Conservation (phyloP, 1,140 invertebrate genomes). For the Laupala kohalensis region DNA sequence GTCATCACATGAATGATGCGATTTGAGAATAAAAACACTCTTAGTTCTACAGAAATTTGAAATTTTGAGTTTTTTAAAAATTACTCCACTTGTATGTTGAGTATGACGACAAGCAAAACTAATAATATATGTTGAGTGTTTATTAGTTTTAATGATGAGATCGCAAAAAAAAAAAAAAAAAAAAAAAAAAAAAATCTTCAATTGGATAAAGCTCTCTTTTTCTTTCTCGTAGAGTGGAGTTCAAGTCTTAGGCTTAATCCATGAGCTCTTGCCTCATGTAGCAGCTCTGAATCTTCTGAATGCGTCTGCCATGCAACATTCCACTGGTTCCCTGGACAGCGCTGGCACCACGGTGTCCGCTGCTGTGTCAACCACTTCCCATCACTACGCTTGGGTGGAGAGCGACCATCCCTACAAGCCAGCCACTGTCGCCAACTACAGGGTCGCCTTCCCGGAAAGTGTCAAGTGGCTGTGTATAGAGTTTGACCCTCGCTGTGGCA, state of each 20-base stretch:
- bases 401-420: conserved; percentile 95
- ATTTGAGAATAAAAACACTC: too few species aligned
- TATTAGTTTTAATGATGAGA: too few species aligned
- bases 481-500: conserved; percentile 84
- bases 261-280: conserved; percentile 81
- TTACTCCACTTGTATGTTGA: too few species aligned
- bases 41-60: too few species aligned
- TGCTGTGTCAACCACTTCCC: conserved; percentile 47
- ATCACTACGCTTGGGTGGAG: conserved; percentile 85
- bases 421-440: conserved; percentile 74
- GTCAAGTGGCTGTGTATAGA: conserved; percentile 88
- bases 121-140: too few species aligned
- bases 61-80: too few species aligned
- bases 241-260: conserved; percentile 77
- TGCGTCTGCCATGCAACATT: conserved; percentile 19
- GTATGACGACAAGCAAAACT: too few species aligned
- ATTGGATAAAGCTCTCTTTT: not conserved
- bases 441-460: conserved; percentile 73
- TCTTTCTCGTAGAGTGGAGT: conserved; percentile 60
- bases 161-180: too few species aligned
- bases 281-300: conserved; percentile 62
- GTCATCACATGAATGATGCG: too few species aligned
- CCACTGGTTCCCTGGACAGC: conserved; percentile 13
- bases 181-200: too few species aligned
- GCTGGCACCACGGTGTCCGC: conserved; percentile 7